phyloP scores from a whole-genome alignment of 2,888 invertebrate genomes.

The Suillia variegata region DNA sequence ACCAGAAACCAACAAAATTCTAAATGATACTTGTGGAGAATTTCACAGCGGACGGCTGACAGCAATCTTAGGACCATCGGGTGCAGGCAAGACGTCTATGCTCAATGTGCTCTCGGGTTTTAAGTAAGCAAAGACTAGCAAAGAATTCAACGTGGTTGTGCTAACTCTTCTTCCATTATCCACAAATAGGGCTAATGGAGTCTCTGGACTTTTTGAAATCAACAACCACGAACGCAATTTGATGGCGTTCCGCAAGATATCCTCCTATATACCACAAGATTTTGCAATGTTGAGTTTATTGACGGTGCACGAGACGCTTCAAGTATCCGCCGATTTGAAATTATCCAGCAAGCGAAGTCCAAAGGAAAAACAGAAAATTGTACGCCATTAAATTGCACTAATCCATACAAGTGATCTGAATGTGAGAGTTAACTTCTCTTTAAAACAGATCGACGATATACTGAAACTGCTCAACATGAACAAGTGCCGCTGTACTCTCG shows the following conservation, averaged over 20 bases:
- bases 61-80: slow-evolving; percentile 73
- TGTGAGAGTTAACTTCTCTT: background rate
- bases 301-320: slow-evolving; percentile 82
- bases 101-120: slow-evolving; percentile 76
- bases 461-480: slow-evolving; percentile 75
- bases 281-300: slow-evolving; percentile 79
- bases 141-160: background rate
- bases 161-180: too few relatives aligned
- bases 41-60: slow-evolving; percentile 69
- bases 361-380: slow-evolving; percentile 71
- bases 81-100: slow-evolving; percentile 78
- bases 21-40: slow-evolving; percentile 66
- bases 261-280: slow-evolving; percentile 86
- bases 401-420: background rate
- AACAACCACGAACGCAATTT: slow-evolving; percentile 72
- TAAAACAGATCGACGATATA: slow-evolving; percentile 75
- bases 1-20: slow-evolving; percentile 51
- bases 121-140: slow-evolving; percentile 63
- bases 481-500: slow-evolving; percentile 69
- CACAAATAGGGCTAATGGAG: slow-evolving; percentile 41
- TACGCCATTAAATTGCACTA: slow-evolving; percentile 60
- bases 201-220: slow-evolving; percentile 71
- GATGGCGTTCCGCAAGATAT: slow-evolving; percentile 66
- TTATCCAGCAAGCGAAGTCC: slow-evolving; percentile 67
- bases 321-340: slow-evolving; percentile 83